Conservation (phyloP, 1,140 invertebrate species). For the Cyclina sinensis region DNA sequence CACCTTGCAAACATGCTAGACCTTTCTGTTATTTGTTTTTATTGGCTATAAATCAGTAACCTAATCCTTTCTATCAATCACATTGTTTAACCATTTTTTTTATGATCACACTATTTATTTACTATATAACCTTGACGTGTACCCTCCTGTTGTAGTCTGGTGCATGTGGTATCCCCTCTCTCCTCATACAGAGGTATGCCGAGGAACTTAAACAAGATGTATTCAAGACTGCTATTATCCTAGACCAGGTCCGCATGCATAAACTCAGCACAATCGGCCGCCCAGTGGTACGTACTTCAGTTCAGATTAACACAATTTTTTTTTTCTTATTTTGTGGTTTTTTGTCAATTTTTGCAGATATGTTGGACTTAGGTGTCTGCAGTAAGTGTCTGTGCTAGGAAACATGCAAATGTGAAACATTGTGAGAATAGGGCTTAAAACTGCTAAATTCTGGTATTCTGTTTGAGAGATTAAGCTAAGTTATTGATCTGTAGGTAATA, state of each 20-base stretch:
- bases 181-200: constrained; percentile 86
- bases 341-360: too few species aligned
- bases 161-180: constrained; percentile 86
- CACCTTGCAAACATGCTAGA: too few species aligned
- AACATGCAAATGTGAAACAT: too few species aligned
- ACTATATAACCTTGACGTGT: neutral
- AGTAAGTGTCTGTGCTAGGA: too few species aligned
- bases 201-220: constrained; percentile 86
- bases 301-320: neutral
- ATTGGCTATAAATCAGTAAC: too few species aligned
- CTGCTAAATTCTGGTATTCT: too few species aligned
- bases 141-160: constrained; percentile 80
- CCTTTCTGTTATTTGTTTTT: too few species aligned
- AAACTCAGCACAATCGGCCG: constrained; percentile 77
- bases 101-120: neutral
- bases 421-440: too few species aligned
- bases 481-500: too few species aligned
- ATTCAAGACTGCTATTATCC: constrained; percentile 83
- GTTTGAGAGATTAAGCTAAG: too few species aligned
- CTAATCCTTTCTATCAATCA: neutral
- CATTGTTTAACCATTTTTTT: neutral
- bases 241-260: constrained; percentile 85
- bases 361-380: too few species aligned
- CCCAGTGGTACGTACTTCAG: constrained; percentile 74
- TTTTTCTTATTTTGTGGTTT: too few species aligned